Evolutionary conservation across 2,888 invertebrate genomes (phyloP), one percentile per base, ranked within the genome.

Genomic region (Neoitamus cyanurus): DNA sequence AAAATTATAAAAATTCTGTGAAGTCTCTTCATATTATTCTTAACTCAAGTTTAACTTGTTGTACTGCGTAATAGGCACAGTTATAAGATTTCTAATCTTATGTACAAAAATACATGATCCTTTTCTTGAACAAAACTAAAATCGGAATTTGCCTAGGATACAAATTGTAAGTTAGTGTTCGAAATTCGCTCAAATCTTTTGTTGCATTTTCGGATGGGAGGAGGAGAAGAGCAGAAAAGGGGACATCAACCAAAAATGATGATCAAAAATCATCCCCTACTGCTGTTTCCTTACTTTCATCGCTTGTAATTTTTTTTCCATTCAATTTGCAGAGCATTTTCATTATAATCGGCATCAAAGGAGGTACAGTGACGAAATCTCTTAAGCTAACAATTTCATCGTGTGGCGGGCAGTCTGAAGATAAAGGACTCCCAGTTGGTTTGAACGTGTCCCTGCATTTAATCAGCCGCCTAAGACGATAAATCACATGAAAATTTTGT

Each of bases 371-470:
- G 42, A 2, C 6, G 15, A 58, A 58, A 58, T 58, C 58, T 58
- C 20, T 58, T 58, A 58, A 58, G 58, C 58, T 58, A 58, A 58
- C 58, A 58, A 58, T 58, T 58, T 58, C 58, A 25, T 58, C 58
- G 58, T 34, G 73, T 20, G 20, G 73, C 36, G 73, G 20, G 20
- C 42, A 46, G 77, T 42, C 28, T n/a, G 13, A 46, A 77, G 28
- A 77, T 77, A 77, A 77, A 77, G 31, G 25, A 30, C 77, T 85
- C 83, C 83, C 83, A 58, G 77, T 72, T 80, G 83, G 20, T 68
- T 78, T 48, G 83, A 85, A 85, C 85, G 85, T 85, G 85, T 73
- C 80, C 42, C 73, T 77, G 85, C 85, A 85, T 85, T 85, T 78
- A 85, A 83, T 85, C 83, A 48, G 72, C 37, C 73, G 83, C 85